Base-by-base conservation (phyloP, 1,140 invertebrate species). In the Bactericera cockerelli region DNA sequence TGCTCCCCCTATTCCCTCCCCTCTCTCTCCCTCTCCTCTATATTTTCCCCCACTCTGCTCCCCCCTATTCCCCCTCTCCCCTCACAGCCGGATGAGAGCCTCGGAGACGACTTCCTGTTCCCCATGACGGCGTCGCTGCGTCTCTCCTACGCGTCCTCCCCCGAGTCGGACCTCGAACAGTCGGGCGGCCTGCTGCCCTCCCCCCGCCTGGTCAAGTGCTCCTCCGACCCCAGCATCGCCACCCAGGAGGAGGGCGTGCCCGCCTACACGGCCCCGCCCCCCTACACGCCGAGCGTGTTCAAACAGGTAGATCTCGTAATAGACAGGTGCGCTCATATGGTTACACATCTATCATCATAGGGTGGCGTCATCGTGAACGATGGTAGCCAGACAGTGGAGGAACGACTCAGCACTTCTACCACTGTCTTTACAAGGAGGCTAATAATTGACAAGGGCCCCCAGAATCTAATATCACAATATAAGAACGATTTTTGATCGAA, bases 81-180 rank as follows among this genome's bases (percentile, higher is more conserved):
- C 4, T 31, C 28, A 31, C 28, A 84, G 82, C 82, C 82, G 67
- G 82, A 87, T 74, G 86, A 89, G 76, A 84, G 85, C 73, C 77
- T 89, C 72, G 87, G 86, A 67, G 86, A 89, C 78, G 93, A 98
- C 79, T 93, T 97, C 82, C 83, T 98, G 68, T 97, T 98, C 79
- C 93, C 93, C 67, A 94, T 96, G 90, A 90, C 90, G 63, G n/a
- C n/a, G n/a, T 89, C 88, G 73, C 72, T 77, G 59, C 84, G 93
- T 68, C 77, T 95, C 63, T 95, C 92, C 68, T 96, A 94, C 76
- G 92, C 91, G 63, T 93, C 89, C 67, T 93, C 90, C 68, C 91
- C 91, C 64, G 93, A 96, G 76, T 93, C 87, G 70, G 93, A 97
- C 74, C 78, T 90, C 69, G 91, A 94, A 75, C 77, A 89, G 66